Conservation (phyloP, 1,140 invertebrate genomes). For the Papilio machaon region DNA sequence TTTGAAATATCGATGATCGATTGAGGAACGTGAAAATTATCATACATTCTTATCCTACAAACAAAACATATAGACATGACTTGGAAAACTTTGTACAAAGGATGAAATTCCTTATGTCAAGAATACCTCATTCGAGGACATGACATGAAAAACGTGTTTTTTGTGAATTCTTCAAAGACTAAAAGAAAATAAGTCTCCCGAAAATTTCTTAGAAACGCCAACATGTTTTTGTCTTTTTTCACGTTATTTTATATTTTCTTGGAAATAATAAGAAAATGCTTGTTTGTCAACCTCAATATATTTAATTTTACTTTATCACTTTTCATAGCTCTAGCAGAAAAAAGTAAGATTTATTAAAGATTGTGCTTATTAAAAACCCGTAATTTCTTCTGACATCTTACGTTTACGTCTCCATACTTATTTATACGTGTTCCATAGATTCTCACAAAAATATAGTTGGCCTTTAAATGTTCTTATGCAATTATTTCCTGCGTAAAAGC, state of each 20-base stretch:
- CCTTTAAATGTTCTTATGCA: neutral
- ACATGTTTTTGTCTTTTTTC: neutral
- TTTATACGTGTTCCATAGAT: too few relatives aligned
- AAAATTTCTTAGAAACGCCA: neutral
- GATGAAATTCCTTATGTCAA: slow-evolving; percentile 13
- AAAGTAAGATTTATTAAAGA: too few relatives aligned
- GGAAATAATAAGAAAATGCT: neutral
- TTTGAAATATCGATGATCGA: neutral
- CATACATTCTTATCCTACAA: neutral
- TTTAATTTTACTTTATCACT: neutral
- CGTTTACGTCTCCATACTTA: too few relatives aligned
- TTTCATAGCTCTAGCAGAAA: neutral
- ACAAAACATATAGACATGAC: neutral
- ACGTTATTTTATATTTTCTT: neutral
- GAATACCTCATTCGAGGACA: slow-evolving; percentile 14
- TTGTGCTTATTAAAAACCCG: too few relatives aligned
- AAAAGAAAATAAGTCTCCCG: neutral
- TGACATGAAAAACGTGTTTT: slow-evolving; percentile 2
- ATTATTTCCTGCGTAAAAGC: neutral
- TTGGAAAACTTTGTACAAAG: neutral
- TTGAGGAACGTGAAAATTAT: too few relatives aligned
- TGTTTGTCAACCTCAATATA: neutral
- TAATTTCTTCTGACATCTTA: too few relatives aligned
- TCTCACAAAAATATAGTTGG: neutral
- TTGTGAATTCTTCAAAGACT: slow-evolving; percentile 8